Conservation (phyloP, 2,797 vertebrate species). For the Telmatherina bonti region DNA sequence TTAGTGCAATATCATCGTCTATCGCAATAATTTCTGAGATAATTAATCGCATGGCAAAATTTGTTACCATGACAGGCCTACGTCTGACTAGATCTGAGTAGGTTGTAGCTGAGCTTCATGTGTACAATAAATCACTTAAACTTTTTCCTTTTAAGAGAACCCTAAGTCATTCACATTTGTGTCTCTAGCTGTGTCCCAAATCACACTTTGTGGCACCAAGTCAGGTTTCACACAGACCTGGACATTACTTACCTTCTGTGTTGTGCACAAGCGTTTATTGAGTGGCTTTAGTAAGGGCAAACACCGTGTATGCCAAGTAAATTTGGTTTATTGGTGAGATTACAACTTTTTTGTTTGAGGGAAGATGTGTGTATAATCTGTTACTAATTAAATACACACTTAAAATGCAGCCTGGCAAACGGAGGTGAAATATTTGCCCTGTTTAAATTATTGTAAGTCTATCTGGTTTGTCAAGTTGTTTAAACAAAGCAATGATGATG, state of each 20-base stretch:
- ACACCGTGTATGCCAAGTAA: slow-evolving; percentile 15
- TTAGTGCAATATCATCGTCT: too few relatives aligned
- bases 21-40: too few relatives aligned
- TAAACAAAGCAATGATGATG: slow-evolving; percentile 6
- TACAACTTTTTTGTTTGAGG: background rate
- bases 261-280: slow-evolving; percentile 24
- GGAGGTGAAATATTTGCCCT: slow-evolving; percentile 23
- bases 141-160: slow-evolving; percentile 47
- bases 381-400: slow-evolving; percentile 34
- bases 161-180: slow-evolving; percentile 45
- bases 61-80: too few relatives aligned
- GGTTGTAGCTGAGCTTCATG: slow-evolving; percentile 42
- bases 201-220: slow-evolving; percentile 55
- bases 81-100: too few relatives aligned
- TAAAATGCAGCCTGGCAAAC: slow-evolving; percentile 11
- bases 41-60: too few relatives aligned
- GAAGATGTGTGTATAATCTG: slow-evolving; percentile 21
- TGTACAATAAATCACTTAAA: slow-evolving; percentile 53
- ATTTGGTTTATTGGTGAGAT: slow-evolving; percentile 12
- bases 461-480: slow-evolving; percentile 38
- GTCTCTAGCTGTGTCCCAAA: slow-evolving; percentile 59
- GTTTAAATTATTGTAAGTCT: slow-evolving; percentile 33
- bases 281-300: slow-evolving; percentile 20
- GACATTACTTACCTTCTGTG: background rate
- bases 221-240: background rate